A percentile compares a stretch with the other conserved stretches of the same genome.
Evolutionary conservation across 2,888 invertebrate species (phyloP).

Genomic region (Philaethria dido): DNA sequence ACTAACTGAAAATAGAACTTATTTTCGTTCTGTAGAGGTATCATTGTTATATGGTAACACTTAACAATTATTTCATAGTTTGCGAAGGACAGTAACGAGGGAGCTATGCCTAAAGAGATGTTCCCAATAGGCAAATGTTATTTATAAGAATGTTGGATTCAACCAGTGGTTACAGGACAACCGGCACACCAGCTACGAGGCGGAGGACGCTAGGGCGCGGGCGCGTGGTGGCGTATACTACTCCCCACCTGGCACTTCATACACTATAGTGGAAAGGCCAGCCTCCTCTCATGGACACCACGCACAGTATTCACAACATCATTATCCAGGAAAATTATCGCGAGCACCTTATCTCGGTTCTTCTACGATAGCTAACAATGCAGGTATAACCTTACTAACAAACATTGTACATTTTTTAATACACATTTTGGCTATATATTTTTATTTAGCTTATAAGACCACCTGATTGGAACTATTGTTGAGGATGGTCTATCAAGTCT

Average conservation of each 20-base stretch:
- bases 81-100: neutral
- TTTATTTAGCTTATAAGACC: no score
- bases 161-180: slow-evolving; percentile 76
- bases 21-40: neutral
- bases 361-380: slow-evolving; percentile 83
- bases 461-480: no score
- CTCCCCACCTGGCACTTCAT: slow-evolving; percentile 94
- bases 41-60: neutral
- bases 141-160: slow-evolving; percentile 51
- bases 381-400: slow-evolving; percentile 55
- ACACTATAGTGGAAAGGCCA: slow-evolving; percentile 93
- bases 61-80: neutral
- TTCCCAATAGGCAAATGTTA: slow-evolving; percentile 20
- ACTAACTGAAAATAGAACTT: neutral
- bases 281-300: slow-evolving; percentile 89
- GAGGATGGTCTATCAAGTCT: no score
- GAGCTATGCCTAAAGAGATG: neutral
- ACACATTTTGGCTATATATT: no score
- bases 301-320: slow-evolving; percentile 83
- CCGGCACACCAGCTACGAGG: slow-evolving; percentile 79
- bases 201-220: slow-evolving; percentile 77
- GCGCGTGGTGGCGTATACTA: slow-evolving; percentile 90
- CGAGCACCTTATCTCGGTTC: slow-evolving; percentile 88
- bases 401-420: no score
- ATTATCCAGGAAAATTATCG: slow-evolving; percentile 77